Evolutionary conservation across 2,797 vertebrate genomes (phyloP), one percentile per base, ranked within the genome.

Genomic region (Pagetopsis macropterus): DNA sequence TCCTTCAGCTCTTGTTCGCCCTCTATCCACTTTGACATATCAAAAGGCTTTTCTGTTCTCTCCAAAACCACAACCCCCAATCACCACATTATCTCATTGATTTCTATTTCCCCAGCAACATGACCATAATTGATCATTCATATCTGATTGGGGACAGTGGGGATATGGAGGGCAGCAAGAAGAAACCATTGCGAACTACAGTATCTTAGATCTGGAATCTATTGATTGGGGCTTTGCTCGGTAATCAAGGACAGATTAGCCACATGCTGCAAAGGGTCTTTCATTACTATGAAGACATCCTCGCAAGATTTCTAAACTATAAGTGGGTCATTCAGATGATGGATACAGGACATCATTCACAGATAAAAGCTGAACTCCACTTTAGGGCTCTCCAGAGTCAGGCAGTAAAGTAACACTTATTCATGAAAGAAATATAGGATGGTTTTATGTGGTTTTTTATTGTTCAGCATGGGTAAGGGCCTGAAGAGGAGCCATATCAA

Each of bases 81-180:
- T 37, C 37, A 55, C 51, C 59, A 55, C 63, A 43, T 75, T 71
- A 59, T 72, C 64, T 75, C 65, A 86, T 79, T 73, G 71, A 89
- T 89, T 76, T 54, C 40, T 12, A 61, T 76, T 79, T 44, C 58
- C 67, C 66, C 62, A 54, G 63, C 68, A 82, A 84, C 80, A 62
- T 59, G 7, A 49, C 65, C 58, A 13, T 87, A 87, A 88, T 84
- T 86, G 80, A 84, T 88, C 81, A 76, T 88, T 84, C 80, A 77
- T 74, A 79, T 84, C 77, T 82, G 76, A 76, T 66, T 70, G 75
- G 82, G 72, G 78, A 81, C 66, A 45, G 69, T 4, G 37, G 57
- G 72, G 69, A 81, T 88, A 78, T 82, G 65, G 87, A 82, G 73
- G 82, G 78, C 56, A 75, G 75, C 70, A 82, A 79, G 84, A 49